Base-by-base conservation (phyloP, 2,888 invertebrate genomes). In the Chaitophorus viminalis region DNA sequence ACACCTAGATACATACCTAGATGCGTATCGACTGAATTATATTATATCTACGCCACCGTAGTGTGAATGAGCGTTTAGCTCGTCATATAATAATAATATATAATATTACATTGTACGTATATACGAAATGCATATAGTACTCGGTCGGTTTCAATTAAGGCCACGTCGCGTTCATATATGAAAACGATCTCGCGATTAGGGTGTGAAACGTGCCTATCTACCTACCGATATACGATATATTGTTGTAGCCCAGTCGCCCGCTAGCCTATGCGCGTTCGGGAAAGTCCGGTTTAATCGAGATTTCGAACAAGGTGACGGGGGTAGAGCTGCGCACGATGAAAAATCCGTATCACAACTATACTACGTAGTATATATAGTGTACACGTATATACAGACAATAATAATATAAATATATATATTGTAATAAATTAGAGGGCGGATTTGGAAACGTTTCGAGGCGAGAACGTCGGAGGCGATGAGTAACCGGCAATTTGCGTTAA, bases 401-500 rank as follows among this genome's bases (percentile, higher is more conserved):
- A 65, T 79, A 79, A 25, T 39, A 79, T 17, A 36, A n/a, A 65
- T 39, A 33, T 52, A 17, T 25, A 52, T 54, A 33, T 33, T n/a
- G 21, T 54, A 82, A 74, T 74, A 39, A 83, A 83, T 83, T 83
- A 60, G 60, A 75, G 83, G 83, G 83, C 83, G 83, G 83, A 83
- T 83, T 60, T 39, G 83, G 75, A 75, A 83, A 83, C 60, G 83
- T 75, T 83, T 75, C 60, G 83, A 74, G 54, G 54, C 82, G 82
- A 75, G 83, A 75, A 75, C 36, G 79, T 79, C 65, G 79, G 78
- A 54, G 83, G 33, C 82, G 25, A 54, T 54, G 54, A 46, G 54
- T 75, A 72, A 83, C 83, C 83, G 39, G 75, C 74, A 83, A 83
- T 83, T 83, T 83, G 75, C 83, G 75, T 75, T 74, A 83, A 75